Conservation (phyloP, 2,113 vertebrate genomes). For the Poeciliopsis turrubarensis region DNA sequence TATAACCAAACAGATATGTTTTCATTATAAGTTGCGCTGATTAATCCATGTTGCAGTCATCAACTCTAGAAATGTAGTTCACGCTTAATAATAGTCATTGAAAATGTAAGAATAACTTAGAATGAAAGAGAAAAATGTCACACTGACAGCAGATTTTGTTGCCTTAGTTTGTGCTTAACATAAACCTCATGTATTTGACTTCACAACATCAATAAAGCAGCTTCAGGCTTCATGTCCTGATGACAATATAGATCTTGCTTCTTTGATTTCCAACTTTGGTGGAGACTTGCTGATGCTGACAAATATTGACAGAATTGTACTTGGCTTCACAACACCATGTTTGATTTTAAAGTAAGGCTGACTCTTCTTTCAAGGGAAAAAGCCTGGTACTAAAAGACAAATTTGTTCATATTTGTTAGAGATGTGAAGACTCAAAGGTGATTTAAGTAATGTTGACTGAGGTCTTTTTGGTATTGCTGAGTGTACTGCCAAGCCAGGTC, state of each 20-base stretch:
- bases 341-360: neutral
- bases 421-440: constrained; percentile 24
- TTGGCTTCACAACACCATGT: constrained; percentile 28
- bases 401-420: constrained; percentile 40
- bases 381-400: constrained; percentile 11
- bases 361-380: constrained; percentile 19
- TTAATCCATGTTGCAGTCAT: constrained; percentile 1
- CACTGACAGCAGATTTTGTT: neutral
- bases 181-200: constrained; percentile 21
- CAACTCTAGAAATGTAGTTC: constrained; percentile 5
- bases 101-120: neutral
- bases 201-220: constrained; percentile 15
- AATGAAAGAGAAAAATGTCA: neutral
- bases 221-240: constrained; percentile 31
- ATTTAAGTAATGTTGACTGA: constrained; percentile 47
- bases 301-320: constrained; percentile 44
- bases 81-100: constrained; percentile 3
- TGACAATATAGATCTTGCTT: constrained; percentile 36
- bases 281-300: constrained; percentile 45
- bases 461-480: constrained; percentile 19
- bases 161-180: neutral
- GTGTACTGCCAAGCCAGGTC: constrained; percentile 36
- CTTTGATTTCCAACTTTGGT: constrained; percentile 38
- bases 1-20: constrained; percentile 11
- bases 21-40: neutral